Conservation (phyloP, 2,888 invertebrate genomes). For the Zonitis immaculata region DNA sequence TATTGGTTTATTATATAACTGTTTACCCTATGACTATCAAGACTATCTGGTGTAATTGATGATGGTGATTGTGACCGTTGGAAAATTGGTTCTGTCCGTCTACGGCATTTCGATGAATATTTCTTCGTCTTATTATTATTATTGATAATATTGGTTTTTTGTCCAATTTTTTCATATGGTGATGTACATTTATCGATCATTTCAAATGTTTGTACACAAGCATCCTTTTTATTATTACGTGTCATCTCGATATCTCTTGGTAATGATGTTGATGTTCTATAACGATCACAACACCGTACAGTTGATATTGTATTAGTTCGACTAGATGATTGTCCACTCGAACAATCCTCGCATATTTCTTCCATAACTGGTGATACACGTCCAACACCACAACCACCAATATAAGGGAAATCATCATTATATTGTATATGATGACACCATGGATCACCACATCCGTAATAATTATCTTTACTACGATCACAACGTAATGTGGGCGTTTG, state of each 20-base stretch:
- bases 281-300: slow-evolving; percentile 42
- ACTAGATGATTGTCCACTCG: slow-evolving; percentile 26
- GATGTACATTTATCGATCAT: slow-evolving; percentile 49
- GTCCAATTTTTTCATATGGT: slow-evolving; percentile 36
- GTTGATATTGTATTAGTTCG: slow-evolving; percentile 26
- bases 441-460: slow-evolving; percentile 48
- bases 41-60: slow-evolving; percentile 42
- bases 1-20: slow-evolving; percentile 23
- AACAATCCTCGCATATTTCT: slow-evolving; percentile 49
- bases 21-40: slow-evolving; percentile 33
- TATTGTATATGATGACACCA: slow-evolving; percentile 48
- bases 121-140: slow-evolving; percentile 21
- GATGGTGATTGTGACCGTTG: slow-evolving; percentile 34
- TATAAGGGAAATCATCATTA: slow-evolving; percentile 32
- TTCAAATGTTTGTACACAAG: slow-evolving; percentile 53
- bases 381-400: slow-evolving; percentile 20
- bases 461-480: slow-evolving; percentile 30
- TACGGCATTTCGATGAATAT: slow-evolving; percentile 25
- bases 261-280: slow-evolving; percentile 22
- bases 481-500: slow-evolving; percentile 43
- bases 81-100: slow-evolving; percentile 37
- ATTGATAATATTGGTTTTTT: slow-evolving; percentile 19
- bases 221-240: slow-evolving; percentile 53
- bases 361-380: slow-evolving; percentile 45
- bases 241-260: slow-evolving; percentile 18